Base-by-base conservation (phyloP, 2,113 vertebrate species). In the Zingel zingel region DNA sequence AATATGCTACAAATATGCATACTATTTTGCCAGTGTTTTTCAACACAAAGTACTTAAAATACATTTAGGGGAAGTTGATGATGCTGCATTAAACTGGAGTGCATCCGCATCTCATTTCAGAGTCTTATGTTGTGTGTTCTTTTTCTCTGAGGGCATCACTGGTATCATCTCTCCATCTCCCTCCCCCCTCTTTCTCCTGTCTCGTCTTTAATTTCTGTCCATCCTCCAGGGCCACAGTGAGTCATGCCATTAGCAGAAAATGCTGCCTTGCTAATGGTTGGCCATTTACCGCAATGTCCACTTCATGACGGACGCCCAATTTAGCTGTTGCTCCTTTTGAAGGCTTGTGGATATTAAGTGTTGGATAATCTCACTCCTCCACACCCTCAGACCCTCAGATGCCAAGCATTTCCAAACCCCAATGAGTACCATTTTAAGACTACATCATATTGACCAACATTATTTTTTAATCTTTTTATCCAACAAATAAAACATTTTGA, bases 201-300 rank as follows among this genome's bases (percentile, higher is more conserved):
- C 75, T 48, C 70, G 0, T 93, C 87, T 93, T 90, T 89, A 81
- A 89, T 93, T 92, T 89, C 88, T 87, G 36, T 58, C 64, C 79
- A 78, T 86, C 86, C 88, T 87, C 85, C 67, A 70, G 91, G 89
- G 82, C 43, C 68, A 69, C 58, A 74, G 83, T 90, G 90, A 93
- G 89, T 89, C 84, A 90, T 83, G 53, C 90, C 92, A 93, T 94
- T 93, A 94, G 91, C 57, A 63, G 68, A 81, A 48, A 61, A 85
- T 56, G 73, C 77, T 74, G 67, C 65, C 65, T 21, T 11, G 64
- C 83, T 93, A 91, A 93, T 93, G 89, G 83, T 68, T n/a, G 74
- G 53, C 62, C 33, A 61, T 70, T 81, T 87, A 84, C 80, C 47
- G 2, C 68, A 84, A 79, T 72, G 82, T 70, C 69, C 69, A 78